These are phyloP conservation scores for Drosophila kikkawai DNA, from an alignment of 1,140 invertebrate species.

Conservation along the genomic window DNA sequence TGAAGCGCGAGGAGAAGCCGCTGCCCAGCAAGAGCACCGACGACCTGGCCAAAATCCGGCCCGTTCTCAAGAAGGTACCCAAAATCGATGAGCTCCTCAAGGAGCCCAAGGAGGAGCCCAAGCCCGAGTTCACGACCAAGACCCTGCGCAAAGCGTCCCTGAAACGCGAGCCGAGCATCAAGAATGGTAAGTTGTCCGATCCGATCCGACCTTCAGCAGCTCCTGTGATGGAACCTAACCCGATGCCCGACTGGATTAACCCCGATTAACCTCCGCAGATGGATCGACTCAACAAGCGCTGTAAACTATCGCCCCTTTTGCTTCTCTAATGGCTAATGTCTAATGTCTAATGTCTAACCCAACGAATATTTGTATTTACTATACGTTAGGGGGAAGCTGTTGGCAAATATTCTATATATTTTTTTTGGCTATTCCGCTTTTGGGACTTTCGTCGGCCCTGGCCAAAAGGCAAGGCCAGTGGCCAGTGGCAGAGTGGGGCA, in stretches of 20 bases:
- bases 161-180: constrained; percentile 77
- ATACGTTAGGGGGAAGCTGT: neutral
- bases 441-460: constrained; percentile 35
- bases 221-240: constrained; percentile 49
- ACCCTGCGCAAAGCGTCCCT: constrained; percentile 81
- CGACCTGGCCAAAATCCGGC: constrained; percentile 76
- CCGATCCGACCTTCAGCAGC: constrained; percentile 19
- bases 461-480: constrained; percentile 63
- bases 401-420: constrained; percentile 20
- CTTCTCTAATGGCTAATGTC: constrained; percentile 66
- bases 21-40: constrained; percentile 81
- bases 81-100: constrained; percentile 82
- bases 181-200: constrained; percentile 75
- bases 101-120: constrained; percentile 83
- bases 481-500: constrained; percentile 37
- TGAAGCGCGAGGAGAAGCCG: constrained; percentile 81
- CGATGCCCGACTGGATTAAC: constrained; percentile 51
- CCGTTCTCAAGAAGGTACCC: constrained; percentile 79
- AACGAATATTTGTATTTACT: constrained; percentile 17
- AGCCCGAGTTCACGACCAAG: constrained; percentile 83
- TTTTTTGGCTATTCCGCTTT: constrained; percentile 25
- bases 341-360: constrained; percentile 48
- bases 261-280: constrained; percentile 75
- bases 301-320: constrained; percentile 60
- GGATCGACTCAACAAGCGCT: constrained; percentile 65